Evolutionary conservation across 1,140 invertebrate species (phyloP).

Genomic region (Drosophila paulistorum): DNA sequence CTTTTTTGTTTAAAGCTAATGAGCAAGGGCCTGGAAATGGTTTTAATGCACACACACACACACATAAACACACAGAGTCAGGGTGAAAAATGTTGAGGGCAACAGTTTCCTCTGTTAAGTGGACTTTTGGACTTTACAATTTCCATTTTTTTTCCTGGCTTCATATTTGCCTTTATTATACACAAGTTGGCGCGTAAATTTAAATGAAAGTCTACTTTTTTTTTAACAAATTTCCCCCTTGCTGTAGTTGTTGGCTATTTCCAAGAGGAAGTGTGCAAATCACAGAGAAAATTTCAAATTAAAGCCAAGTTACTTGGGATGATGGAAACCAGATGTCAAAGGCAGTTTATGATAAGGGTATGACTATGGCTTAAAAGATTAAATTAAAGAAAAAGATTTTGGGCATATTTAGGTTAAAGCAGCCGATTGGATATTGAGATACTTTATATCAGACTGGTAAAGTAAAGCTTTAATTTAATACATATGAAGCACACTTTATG

Average conservation of each 20-base stretch:
- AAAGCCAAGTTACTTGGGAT: slow-evolving; percentile 18
- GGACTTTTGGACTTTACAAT: slow-evolving; percentile 54
- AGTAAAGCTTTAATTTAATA: background rate
- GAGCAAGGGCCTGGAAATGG: slow-evolving; percentile 47
- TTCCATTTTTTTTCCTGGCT: slow-evolving; percentile 38
- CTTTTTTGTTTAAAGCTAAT: slow-evolving; percentile 35
- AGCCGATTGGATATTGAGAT: background rate
- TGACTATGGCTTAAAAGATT: background rate
- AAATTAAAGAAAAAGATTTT: slow-evolving; percentile 3
- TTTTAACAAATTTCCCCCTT: slow-evolving; percentile 20
- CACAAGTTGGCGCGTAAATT: slow-evolving; percentile 65
- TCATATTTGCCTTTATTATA: slow-evolving; percentile 65
- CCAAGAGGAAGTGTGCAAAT: slow-evolving; percentile 37
- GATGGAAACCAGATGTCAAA: slow-evolving; percentile 14
- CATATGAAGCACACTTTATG: no score
- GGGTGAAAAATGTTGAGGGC: slow-evolving; percentile 33
- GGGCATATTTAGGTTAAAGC: background rate
- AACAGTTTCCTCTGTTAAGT: slow-evolving; percentile 66
- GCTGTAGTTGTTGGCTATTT: slow-evolving; percentile 39
- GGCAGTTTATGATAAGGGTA: slow-evolving; percentile 7
- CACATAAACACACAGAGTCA: background rate
- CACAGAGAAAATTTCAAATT: slow-evolving; percentile 33
- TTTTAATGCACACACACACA: slow-evolving; percentile 54
- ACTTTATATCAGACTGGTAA: no score
- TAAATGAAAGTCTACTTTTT: slow-evolving; percentile 59